A percentile compares a stretch with the other conserved stretches of the same genome.
Conservation (phyloP, 2,797 vertebrate species). For the Alauda arvensis region DNA sequence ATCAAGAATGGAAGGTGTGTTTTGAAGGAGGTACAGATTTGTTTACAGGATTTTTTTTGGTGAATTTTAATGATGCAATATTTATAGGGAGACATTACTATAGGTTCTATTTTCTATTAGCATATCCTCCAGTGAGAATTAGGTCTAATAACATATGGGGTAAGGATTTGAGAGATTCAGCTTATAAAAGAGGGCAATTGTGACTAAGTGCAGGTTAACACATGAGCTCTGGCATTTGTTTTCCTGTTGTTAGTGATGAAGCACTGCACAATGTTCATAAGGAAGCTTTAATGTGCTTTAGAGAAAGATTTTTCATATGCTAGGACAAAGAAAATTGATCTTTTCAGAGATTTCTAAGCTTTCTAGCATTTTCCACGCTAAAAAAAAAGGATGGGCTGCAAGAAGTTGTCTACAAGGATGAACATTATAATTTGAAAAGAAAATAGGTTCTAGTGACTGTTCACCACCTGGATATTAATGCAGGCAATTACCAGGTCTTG, state of each 20-base stretch:
- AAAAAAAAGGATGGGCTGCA: background rate
- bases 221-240: background rate
- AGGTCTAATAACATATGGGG: background rate
- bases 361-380: background rate
- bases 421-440: slow-evolving; percentile 6
- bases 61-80: background rate
- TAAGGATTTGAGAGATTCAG: background rate
- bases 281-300: background rate
- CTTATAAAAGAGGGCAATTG: background rate
- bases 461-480: slow-evolving; percentile 33
- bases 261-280: background rate
- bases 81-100: background rate
- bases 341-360: background rate
- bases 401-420: background rate
- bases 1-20: background rate
- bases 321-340: background rate
- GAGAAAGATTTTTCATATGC: background rate
- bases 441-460: background rate
- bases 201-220: background rate
- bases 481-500: slow-evolving; percentile 24
- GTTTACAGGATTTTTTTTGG: background rate
- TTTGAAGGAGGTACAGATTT: background rate
- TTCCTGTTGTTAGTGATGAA: background rate
- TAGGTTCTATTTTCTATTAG: background rate
- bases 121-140: background rate